A percentile compares a stretch with the other conserved stretches of the same genome.
phyloP scores from a whole-genome alignment of 2,113 vertebrate species.

The Egretta garzetta region DNA sequence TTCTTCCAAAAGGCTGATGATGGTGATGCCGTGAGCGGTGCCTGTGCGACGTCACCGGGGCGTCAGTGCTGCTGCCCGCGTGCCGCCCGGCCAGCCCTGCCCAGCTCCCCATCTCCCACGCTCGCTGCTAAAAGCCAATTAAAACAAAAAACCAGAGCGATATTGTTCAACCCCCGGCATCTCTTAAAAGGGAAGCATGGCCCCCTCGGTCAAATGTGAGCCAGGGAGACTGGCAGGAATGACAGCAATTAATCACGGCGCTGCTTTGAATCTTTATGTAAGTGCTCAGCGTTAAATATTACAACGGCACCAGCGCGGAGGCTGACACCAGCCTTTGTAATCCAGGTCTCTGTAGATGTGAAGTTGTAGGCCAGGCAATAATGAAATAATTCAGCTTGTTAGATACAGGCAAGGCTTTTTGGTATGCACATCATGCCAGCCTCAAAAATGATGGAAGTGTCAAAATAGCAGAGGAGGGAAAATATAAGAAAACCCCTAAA shows the following conservation, averaged over 20 bases:
- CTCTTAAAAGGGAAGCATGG: background rate
- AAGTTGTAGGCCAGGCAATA: constrained; percentile 12
- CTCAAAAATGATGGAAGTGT: background rate
- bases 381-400: constrained; percentile 24
- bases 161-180: background rate
- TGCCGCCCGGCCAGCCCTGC: background rate
- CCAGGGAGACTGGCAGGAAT: background rate
- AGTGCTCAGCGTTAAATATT: constrained; percentile 13
- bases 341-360: background rate
- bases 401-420: constrained; percentile 9
- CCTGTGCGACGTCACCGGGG: background rate
- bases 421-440: background rate
- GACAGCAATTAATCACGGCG: background rate
- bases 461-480: background rate
- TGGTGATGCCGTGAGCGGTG: background rate
- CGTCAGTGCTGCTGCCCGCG: background rate
- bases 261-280: background rate
- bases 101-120: fast-evolving
- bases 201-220: constrained; percentile 17
- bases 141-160: background rate
- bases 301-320: background rate
- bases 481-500: background rate
- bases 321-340: constrained; percentile 27
- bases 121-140: background rate
- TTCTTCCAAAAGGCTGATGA: background rate